phyloP scores from a whole-genome alignment of 2,888 invertebrate species.

The Acanthosoma haemorrhoidale region DNA sequence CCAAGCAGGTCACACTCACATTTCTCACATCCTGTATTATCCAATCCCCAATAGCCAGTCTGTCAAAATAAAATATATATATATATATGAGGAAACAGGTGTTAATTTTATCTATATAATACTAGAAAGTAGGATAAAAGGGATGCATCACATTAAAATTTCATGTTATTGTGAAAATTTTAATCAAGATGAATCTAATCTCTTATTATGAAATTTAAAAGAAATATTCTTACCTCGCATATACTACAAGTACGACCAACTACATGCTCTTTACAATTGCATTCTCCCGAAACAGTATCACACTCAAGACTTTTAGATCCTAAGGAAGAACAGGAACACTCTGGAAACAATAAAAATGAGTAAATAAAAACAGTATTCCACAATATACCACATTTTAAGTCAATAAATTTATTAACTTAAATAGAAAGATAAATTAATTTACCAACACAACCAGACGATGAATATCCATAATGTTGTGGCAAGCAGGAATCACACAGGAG shows the following conservation, averaged over 20 bases:
- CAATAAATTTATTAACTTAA: background rate
- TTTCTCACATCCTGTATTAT: slow-evolving; percentile 68
- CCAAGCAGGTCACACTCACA: slow-evolving; percentile 76
- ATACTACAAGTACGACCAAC: slow-evolving; percentile 63
- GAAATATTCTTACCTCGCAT: slow-evolving; percentile 58
- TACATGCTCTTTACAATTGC: slow-evolving; percentile 52
- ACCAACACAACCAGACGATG: slow-evolving; percentile 61
- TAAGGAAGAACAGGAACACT: slow-evolving; percentile 66
- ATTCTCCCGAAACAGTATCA: slow-evolving; percentile 63
- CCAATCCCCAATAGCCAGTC: slow-evolving; percentile 73
- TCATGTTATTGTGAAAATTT: background rate
- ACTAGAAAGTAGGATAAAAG: no score
- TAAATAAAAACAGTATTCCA: background rate
- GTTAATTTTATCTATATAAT: background rate
- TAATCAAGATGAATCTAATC: background rate
- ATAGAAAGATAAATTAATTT: slow-evolving; percentile 47
- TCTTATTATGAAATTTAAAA: background rate
- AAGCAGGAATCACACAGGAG: slow-evolving; percentile 51
- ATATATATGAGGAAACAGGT: background rate
- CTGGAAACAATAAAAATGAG: slow-evolving; percentile 33
- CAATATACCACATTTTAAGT: background rate
- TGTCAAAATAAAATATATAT: slow-evolving; percentile 43
- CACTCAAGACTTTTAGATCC: slow-evolving; percentile 65
- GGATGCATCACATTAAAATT: background rate
- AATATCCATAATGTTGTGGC: slow-evolving; percentile 65